A percentile compares a stretch with the other conserved stretches of the same genome.
phyloP scores from a whole-genome alignment of 2,888 invertebrate genomes.

The Cacoxenus indagator region DNA sequence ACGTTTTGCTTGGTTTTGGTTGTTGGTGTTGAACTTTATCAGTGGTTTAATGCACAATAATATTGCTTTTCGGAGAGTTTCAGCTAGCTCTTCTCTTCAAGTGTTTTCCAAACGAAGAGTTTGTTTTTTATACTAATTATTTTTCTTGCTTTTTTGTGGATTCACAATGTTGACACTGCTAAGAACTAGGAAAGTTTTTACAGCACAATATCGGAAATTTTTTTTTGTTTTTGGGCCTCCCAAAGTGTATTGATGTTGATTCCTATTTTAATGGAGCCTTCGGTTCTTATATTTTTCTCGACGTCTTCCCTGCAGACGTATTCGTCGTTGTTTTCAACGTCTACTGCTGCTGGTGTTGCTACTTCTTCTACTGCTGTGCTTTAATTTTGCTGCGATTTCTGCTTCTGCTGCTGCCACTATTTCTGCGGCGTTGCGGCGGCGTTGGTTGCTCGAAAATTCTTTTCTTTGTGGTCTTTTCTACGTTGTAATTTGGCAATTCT shows the following conservation, averaged over 20 bases:
- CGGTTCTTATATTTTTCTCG: conserved; percentile 33
- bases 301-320: conserved; percentile 26
- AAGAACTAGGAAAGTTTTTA: neutral
- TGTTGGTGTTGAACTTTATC: neutral
- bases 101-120: neutral
- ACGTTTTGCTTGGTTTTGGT: conserved; percentile 15
- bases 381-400: conserved; percentile 16
- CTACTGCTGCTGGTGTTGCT: conserved; percentile 32
- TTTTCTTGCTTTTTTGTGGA: conserved; percentile 30
- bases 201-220: neutral
- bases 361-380: conserved; percentile 5
- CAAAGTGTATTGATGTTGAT: conserved; percentile 17
- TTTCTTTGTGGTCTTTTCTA: conserved; percentile 46
- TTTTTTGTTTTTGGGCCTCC: too few species aligned
- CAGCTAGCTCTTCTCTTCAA: too few species aligned
- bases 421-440: too few species aligned
- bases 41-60: conserved; percentile 45
- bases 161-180: conserved; percentile 48
- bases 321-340: conserved; percentile 30
- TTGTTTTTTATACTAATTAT: conserved; percentile 39
- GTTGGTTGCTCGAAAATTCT: conserved; percentile 33
- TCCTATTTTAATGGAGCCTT: conserved; percentile 27
- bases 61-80: conserved; percentile 50
- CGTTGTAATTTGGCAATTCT: conserved; percentile 43
- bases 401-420: too few species aligned